Percentiles rank a stretch among this genome's conserved stretches.
These are phyloP conservation scores for Diplolepis rosae DNA, from an alignment of 2,888 invertebrate genomes.

Conservation along the genomic window DNA sequence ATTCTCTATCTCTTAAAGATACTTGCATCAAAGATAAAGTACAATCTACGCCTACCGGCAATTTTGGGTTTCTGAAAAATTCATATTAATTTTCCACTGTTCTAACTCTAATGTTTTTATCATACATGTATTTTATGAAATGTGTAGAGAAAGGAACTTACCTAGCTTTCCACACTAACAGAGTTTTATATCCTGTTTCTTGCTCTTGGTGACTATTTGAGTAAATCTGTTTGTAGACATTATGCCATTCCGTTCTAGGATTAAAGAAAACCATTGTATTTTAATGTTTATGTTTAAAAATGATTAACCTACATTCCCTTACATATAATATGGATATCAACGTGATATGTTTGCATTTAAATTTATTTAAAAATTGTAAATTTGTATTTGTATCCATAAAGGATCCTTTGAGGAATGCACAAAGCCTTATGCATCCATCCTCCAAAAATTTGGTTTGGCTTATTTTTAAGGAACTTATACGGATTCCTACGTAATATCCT, in stretches of 20 bases:
- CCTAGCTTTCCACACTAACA: slow-evolving; percentile 70
- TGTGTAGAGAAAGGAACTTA: slow-evolving; percentile 40
- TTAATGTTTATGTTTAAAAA: background rate
- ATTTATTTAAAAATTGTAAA: background rate
- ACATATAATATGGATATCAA: too few species aligned
- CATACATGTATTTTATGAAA: background rate
- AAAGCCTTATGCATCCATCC: too few species aligned
- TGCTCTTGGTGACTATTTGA: slow-evolving; percentile 63
- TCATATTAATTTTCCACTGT: background rate
- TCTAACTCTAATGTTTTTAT: background rate
- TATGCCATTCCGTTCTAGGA: slow-evolving; percentile 66
- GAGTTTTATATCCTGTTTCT: slow-evolving; percentile 60
- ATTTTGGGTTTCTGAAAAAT: slow-evolving; percentile 60
- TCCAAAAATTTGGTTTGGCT: too few species aligned
- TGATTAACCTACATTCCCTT: too few species aligned
- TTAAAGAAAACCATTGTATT: background rate
- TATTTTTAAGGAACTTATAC: too few species aligned
- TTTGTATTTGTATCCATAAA: background rate
- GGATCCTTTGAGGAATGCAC: background rate
- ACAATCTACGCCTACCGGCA: slow-evolving; percentile 68
- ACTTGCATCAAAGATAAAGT: slow-evolving; percentile 67
- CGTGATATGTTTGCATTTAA: too few species aligned
- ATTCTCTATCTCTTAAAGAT: slow-evolving; percentile 65
- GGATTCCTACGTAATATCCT: too few species aligned
- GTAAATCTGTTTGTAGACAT: slow-evolving; percentile 65